Evolutionary conservation across 1,140 invertebrate species (phyloP), one percentile per base, ranked within the genome.

Genomic region (Adelges cooleyi): DNA sequence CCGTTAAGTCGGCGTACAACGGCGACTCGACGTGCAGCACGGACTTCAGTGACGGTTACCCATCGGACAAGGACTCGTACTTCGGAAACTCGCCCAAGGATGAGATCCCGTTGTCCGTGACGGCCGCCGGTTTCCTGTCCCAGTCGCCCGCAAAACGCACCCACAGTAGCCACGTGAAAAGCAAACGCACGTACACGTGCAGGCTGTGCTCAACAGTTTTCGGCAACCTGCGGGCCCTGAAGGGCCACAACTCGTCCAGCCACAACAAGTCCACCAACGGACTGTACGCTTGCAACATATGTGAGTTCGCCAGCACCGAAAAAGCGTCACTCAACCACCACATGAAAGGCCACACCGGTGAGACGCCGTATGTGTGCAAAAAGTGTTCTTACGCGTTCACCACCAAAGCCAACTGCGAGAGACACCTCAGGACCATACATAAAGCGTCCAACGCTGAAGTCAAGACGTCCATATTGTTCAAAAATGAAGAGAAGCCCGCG

Each of bases 321-420:
- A 95, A 96, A 73, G 87, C 88, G 10, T 91, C 91, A 1, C 73
- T 97, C 2, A 83, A 90, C 2, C 84, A 90, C 27, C 88, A 97
- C 74, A 86, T 97, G 82, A 80, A 92, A 68, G 89, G 87, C 2
- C 94, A 97, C 76, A 96, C 95, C 72, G 93, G 93, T 0, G 92
- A 96, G 71, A 80, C 92, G 4, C 94, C 94, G 0, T 98, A 92
- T 72, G 90, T 95, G 72, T 97, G 95, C 72, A 83, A 85, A 1
- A 81, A 95, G 2, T 98, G 95, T 75, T 90, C 92, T 70, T 95
- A 91, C 70, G 91, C 92, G 1, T 98, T 97, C 74, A 97, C 94
- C 1, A 98, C 94, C 0, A 96, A 97, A 75, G 84, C 89, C 0
- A 92, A 92, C 70, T 92, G 89, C 71, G 89, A 92, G 74, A 76